phyloP scores from a whole-genome alignment of 2,888 invertebrate species.

The Synergus umbraculus region DNA sequence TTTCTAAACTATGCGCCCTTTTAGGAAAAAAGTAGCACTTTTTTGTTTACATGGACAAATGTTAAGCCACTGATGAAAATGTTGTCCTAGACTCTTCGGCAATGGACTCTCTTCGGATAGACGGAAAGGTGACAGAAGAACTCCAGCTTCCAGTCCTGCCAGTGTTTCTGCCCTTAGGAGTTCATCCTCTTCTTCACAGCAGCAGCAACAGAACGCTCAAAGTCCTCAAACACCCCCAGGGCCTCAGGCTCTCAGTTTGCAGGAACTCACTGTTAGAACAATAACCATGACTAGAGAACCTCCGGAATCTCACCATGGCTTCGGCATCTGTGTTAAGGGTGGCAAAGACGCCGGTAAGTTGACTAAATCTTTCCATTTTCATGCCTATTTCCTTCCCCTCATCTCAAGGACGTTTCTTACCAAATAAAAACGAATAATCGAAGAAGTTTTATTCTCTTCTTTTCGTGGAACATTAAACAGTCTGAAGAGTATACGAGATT shows the following conservation, averaged over 20 bases:
- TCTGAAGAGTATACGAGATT: too few species aligned
- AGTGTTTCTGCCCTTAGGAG: slow-evolving; percentile 72
- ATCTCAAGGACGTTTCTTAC: not conserved
- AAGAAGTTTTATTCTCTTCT: not conserved
- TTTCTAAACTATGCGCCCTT: not conserved
- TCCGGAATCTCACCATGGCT: slow-evolving; percentile 89
- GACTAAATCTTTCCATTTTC: not conserved
- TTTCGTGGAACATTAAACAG: too few species aligned
- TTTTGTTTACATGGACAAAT: too few species aligned
- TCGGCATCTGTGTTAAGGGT: slow-evolving; percentile 94
- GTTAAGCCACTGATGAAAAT: not conserved
- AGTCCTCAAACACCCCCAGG: slow-evolving; percentile 78
- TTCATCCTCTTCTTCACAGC: slow-evolving; percentile 52
- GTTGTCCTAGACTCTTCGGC: slow-evolving; percentile 72
- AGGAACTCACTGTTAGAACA: slow-evolving; percentile 89
- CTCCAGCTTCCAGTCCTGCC: slow-evolving; percentile 88
- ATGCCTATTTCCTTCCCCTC: not conserved
- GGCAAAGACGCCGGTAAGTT: slow-evolving; percentile 90
- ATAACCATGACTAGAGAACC: slow-evolving; percentile 91
- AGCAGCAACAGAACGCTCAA: slow-evolving; percentile 51
- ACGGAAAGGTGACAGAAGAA: slow-evolving; percentile 83
- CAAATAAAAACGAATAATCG: not conserved
- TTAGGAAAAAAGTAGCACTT: too few species aligned
- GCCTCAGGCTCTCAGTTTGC: slow-evolving; percentile 81
- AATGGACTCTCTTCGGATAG: slow-evolving; percentile 70